Conservation (phyloP, 2,888 invertebrate genomes). For the Campopleginae sp. region DNA sequence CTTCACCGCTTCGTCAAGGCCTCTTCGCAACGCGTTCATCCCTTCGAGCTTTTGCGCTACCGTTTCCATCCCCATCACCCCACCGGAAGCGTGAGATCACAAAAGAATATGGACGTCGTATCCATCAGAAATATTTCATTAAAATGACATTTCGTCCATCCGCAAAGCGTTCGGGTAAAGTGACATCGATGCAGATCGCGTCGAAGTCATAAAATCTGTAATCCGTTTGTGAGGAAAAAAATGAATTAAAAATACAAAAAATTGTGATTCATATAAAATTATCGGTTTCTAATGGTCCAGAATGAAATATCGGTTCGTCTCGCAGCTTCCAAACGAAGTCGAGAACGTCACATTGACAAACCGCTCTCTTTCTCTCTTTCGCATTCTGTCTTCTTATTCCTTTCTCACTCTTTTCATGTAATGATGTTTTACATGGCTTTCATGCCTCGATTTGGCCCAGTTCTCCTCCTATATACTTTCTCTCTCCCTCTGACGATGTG, state of each 20-base stretch:
- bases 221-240: no score
- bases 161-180: no score
- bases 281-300: conserved; percentile 25
- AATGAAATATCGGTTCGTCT: conserved; percentile 38
- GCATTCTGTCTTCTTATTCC: neutral
- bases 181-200: no score
- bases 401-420: conserved; percentile 31
- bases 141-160: neutral
- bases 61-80: neutral
- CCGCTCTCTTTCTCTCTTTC: neutral
- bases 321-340: conserved; percentile 2
- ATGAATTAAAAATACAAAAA: neutral
- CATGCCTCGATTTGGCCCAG: conserved; percentile 77
- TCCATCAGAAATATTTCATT: neutral
- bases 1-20: conserved; percentile 46
- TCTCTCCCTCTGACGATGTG: conserved; percentile 70
- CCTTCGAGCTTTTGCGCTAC: conserved; percentile 11
- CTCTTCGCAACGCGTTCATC: conserved; percentile 16
- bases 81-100: neutral
- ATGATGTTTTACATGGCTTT: conserved; percentile 59
- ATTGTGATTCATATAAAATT: neutral
- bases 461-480: conserved; percentile 70
- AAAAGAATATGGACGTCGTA: neutral
- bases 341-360: conserved; percentile 23
- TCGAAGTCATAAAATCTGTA: no score